A percentile compares a stretch with the other conserved stretches of the same genome.
phyloP scores from a whole-genome alignment of 2,888 invertebrate species.

The Barypeithes pellucidus region DNA sequence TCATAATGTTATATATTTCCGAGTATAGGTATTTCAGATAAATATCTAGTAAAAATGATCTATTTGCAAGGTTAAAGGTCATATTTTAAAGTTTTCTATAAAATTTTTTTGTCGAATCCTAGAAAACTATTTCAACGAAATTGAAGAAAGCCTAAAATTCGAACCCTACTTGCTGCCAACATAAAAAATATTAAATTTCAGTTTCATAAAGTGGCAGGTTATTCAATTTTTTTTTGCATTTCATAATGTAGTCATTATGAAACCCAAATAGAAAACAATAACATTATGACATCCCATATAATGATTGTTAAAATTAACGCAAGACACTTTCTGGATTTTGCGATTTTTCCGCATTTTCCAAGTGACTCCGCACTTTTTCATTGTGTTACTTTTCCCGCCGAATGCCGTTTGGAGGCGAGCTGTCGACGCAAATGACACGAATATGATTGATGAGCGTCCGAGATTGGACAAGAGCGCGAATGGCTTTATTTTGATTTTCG shows the following conservation, averaged over 20 bases:
- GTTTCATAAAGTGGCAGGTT: too few species aligned
- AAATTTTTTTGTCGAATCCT: too few species aligned
- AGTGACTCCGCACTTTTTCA: not conserved
- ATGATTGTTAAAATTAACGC: not conserved
- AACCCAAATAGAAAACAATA: not conserved
- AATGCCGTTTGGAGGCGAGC: conserved; percentile 1
- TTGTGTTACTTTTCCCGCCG: not conserved
- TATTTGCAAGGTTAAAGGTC: too few species aligned
- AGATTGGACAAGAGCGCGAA: conserved; percentile 6
- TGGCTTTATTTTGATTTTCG: not conserved
- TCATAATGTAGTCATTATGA: not conserved
- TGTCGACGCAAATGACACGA: conserved; percentile 30
- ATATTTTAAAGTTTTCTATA: too few species aligned
- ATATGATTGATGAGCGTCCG: conserved; percentile 25
- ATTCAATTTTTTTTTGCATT: too few species aligned
- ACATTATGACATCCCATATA: not conserved
- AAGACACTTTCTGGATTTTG: not conserved
- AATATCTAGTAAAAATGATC: too few species aligned
- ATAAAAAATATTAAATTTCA: too few species aligned
- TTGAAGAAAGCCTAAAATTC: too few species aligned
- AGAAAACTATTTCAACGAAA: too few species aligned
- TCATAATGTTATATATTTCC: too few species aligned
- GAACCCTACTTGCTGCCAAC: too few species aligned
- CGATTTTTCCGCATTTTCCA: not conserved
- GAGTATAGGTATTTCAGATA: too few species aligned